Evolutionary conservation across 2,888 invertebrate genomes (phyloP).

Genomic region (Seira sanloemensis): DNA sequence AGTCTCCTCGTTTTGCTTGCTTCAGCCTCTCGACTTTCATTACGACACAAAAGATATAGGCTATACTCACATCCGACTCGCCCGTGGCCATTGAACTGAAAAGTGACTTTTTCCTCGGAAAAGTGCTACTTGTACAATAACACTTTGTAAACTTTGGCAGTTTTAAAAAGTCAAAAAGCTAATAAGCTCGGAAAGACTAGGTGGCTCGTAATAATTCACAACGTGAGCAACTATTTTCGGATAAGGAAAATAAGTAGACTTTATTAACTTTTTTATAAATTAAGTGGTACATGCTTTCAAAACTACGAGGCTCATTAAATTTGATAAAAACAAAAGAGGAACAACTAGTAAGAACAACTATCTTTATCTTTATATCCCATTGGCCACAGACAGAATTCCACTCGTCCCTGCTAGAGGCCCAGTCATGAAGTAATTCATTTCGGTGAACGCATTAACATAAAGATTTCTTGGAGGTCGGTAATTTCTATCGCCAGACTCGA

Average conservation of each 20-base stretch:
- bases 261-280: background rate
- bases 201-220: no score
- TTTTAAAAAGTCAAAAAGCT: no score
- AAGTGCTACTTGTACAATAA: background rate
- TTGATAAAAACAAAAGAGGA: no score
- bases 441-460: constrained; percentile 60
- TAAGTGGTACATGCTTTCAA: background rate
- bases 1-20: no score
- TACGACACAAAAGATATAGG: background rate
- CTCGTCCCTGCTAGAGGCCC: constrained; percentile 57
- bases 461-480: constrained; percentile 62
- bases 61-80: background rate
- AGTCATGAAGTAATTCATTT: constrained; percentile 61
- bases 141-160: constrained; percentile 17
- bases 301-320: background rate
- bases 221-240: no score
- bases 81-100: background rate
- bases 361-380: background rate
- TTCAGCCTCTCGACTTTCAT: background rate
- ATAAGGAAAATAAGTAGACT: background rate
- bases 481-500: constrained; percentile 30
- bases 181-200: no score
- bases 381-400: constrained; percentile 10
- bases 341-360: background rate
- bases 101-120: background rate